Base-by-base conservation (phyloP, 2,888 invertebrate species). In the Pediacus dermestoides region DNA sequence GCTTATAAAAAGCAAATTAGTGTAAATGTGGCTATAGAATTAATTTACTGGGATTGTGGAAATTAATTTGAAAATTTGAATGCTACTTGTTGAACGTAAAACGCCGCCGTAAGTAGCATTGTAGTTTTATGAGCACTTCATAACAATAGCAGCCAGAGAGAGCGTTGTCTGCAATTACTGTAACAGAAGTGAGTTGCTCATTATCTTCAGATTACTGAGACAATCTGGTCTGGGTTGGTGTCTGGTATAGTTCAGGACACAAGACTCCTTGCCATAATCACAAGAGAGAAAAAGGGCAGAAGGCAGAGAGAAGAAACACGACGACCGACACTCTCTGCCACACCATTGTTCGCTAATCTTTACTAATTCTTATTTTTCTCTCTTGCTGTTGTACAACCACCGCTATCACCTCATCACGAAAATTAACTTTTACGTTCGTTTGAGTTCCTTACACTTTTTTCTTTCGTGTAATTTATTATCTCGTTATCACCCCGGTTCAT, bases 161-260 rank as follows among this genome's bases (percentile, higher is more conserved):
- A 41, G 43, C 45, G 48, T 46, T 50, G 50, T 51, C 49, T 46
- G 46, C 51, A 53, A 55, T 50, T 54, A 57, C 54, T 50, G 50
- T 46, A 45, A 48, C 49, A 49, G 46, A 45, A 46, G 8, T 3
- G 28, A 28, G 52, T 46, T 47, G 46, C 55, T 57, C 58, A 58
- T 58, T 58, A 58, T 55, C 52, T 55, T 46, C 48, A 53, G 57
- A 58, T 58, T 57, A 57, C 53, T 43, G 50, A 55, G 58, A 55
- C 54, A 57, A 57, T 55, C 44, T 39, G 39, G 36, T 28, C 4
- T 11, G n/a, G n/a, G n/a, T n/a, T n/a, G n/a, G n/a, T n/a, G n/a
- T n/a, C n/a, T n/a, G n/a, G n/a, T n/a, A n/a, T n/a, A n/a, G n/a
- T n/a, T n/a, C n/a, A n/a, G n/a, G n/a, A n/a, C n/a, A n/a, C n/a